Base-by-base conservation (phyloP, 2,113 vertebrate species). In the Cynopterus brachyotis region DNA sequence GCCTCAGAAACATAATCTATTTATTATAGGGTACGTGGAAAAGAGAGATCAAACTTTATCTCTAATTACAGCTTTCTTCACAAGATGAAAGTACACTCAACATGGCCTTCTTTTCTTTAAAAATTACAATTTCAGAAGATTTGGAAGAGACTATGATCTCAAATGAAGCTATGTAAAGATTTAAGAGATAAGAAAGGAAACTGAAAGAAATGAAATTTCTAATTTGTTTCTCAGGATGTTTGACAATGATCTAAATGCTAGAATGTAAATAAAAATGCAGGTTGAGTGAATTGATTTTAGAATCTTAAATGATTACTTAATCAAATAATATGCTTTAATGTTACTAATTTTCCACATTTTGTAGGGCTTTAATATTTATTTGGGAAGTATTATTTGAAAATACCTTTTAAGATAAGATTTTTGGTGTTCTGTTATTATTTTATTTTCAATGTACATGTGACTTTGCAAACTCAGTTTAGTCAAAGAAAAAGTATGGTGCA, bases 1-100 rank as follows among this genome's bases (percentile, higher is more conserved):
- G 17, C 13, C 66, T 72, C 15, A 19, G 37, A 53, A 89, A 28
- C 20, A 64, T 37, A 85, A 85, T 89, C n/a, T 47, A 40, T 79
- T 73, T 55, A 55, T 81, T 91, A 64, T 95, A 66, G 28, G 26
- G 12, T 69, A 45, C 37, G 81, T 78, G 60, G 53, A 30, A 28
- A 91, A 80, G 20, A 24, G 32, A 70, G 89, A 76, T 30, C 86
- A 85, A 64, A 2, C 66, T 85, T 96, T 50, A 86, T 66, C 87
- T 95, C 67, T 37, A 83, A 57, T 80, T 86, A 47, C n/a, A 94
- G 82, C 28, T 81, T 70, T 75, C 42, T 83, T 92, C 50, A n/a
- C 3, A 89, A 82, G 47, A 81, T 57, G 16, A 88, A 97, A n/a
- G 19, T 82, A 35, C 2, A 28, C 24, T 76, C 35, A 73, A 62